phyloP scores from a whole-genome alignment of 2,113 vertebrate genomes.

The Hypanus sabinus region DNA sequence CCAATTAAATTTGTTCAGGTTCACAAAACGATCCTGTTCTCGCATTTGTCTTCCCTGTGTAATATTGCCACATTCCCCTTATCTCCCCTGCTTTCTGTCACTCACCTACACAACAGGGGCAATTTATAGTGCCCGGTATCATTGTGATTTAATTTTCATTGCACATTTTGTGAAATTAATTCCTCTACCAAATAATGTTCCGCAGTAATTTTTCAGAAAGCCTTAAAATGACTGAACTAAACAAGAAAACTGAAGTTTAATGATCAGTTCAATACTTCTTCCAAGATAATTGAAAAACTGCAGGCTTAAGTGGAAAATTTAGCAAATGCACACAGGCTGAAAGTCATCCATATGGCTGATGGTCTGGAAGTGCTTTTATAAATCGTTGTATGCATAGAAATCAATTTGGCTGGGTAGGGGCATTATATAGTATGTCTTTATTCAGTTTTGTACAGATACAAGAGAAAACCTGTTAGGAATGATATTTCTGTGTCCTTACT shows the following conservation, averaged over 20 bases:
- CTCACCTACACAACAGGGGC: too few relatives aligned
- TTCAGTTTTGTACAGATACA: neutral
- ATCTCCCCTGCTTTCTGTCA: too few relatives aligned
- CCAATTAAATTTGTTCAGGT: too few relatives aligned
- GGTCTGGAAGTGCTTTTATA: neutral
- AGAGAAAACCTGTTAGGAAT: neutral
- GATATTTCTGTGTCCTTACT: neutral
- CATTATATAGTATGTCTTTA: neutral
- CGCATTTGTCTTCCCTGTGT: too few relatives aligned
- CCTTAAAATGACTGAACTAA: neutral
- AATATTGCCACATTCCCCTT: too few relatives aligned
- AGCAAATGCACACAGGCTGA: neutral
- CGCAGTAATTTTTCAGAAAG: neutral
- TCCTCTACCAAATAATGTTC: neutral
- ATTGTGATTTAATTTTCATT: neutral
- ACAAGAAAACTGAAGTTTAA: neutral
- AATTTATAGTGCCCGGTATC: too few relatives aligned
- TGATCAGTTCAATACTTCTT: neutral
- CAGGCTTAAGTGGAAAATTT: neutral
- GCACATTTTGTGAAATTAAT: neutral
- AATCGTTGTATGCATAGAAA: neutral
- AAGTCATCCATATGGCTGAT: neutral
- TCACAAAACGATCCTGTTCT: too few relatives aligned
- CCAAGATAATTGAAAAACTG: neutral
- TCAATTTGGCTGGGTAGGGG: neutral